These are phyloP conservation scores for Drosophila algonquin DNA, from an alignment of 2,888 invertebrate genomes.

Conservation along the genomic window DNA sequence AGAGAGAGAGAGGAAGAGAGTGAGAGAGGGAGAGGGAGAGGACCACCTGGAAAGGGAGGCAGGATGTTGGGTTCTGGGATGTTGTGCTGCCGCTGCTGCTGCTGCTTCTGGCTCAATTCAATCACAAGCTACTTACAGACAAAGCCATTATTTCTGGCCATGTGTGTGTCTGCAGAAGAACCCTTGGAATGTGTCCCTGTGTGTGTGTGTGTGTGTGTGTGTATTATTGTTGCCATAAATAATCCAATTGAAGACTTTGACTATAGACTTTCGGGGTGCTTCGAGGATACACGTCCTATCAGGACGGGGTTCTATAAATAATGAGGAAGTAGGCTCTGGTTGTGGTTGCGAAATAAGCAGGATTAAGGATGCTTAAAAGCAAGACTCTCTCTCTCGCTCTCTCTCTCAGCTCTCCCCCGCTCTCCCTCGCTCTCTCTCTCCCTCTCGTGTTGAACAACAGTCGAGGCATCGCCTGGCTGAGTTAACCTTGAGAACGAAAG, in stretches of 20 bases:
- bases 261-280: not conserved
- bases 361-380: constrained; percentile 71
- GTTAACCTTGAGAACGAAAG: constrained; percentile 21
- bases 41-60: constrained; percentile 32
- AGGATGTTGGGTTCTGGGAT: constrained; percentile 38
- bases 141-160: constrained; percentile 66
- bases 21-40: not conserved
- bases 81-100: constrained; percentile 32
- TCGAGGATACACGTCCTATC: constrained; percentile 17
- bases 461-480: too few relatives aligned
- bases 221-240: constrained; percentile 37
- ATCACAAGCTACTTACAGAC: constrained; percentile 78
- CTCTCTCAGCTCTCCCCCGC: too few relatives aligned
- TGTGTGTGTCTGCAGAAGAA: constrained; percentile 7
- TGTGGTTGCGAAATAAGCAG: constrained; percentile 68
- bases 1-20: not conserved
- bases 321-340: constrained; percentile 10
- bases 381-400: too few relatives aligned
- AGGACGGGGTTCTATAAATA: constrained; percentile 26
- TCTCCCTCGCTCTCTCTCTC: too few relatives aligned
- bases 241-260: constrained; percentile 40
- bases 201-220: constrained; percentile 9
- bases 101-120: constrained; percentile 68
- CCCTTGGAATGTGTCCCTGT: constrained; percentile 16
- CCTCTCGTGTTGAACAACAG: not conserved